Conservation (phyloP, 2,797 vertebrate species). For the Melanotaenia nigrans region DNA sequence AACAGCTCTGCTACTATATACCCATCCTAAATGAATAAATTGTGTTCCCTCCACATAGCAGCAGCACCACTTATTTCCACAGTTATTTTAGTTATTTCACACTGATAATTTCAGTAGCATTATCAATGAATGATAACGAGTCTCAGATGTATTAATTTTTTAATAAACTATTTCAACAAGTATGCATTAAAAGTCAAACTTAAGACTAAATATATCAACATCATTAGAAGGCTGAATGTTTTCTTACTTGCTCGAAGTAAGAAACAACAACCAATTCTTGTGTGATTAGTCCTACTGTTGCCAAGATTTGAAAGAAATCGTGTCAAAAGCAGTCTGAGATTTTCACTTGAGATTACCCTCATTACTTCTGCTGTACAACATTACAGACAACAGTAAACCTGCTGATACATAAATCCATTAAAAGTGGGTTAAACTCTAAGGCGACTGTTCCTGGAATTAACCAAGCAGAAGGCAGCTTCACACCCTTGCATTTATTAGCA, state of each 20-base stretch:
- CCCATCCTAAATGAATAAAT: neutral
- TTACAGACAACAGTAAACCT: constrained; percentile 46
- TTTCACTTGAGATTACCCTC: constrained; percentile 63
- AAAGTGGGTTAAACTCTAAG: constrained; percentile 66
- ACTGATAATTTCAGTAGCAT: neutral
- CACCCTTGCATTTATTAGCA: neutral
- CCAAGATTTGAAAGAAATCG: constrained; percentile 35
- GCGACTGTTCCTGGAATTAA: constrained; percentile 8
- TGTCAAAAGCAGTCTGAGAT: constrained; percentile 33
- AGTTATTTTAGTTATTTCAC: neutral
- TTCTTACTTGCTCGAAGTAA: neutral
- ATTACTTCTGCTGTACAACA: constrained; percentile 46
- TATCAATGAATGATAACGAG: neutral
- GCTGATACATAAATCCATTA: constrained; percentile 34
- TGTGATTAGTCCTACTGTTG: constrained; percentile 35
- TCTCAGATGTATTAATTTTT: neutral
- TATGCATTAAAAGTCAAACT: neutral
- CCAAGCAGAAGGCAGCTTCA: constrained; percentile 7
- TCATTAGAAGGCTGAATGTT: neutral
- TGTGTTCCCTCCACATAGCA: neutral
- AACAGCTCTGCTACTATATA: constrained; percentile 24
- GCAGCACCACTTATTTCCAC: neutral
- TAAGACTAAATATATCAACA: neutral
- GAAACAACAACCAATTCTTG: constrained; percentile 12
- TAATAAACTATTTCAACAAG: neutral